A percentile compares a stretch with the other conserved stretches of the same genome.
These are phyloP conservation scores for Neomonachus schauinslandi DNA, from an alignment of 2,113 vertebrate species.

Conservation along the genomic window DNA sequence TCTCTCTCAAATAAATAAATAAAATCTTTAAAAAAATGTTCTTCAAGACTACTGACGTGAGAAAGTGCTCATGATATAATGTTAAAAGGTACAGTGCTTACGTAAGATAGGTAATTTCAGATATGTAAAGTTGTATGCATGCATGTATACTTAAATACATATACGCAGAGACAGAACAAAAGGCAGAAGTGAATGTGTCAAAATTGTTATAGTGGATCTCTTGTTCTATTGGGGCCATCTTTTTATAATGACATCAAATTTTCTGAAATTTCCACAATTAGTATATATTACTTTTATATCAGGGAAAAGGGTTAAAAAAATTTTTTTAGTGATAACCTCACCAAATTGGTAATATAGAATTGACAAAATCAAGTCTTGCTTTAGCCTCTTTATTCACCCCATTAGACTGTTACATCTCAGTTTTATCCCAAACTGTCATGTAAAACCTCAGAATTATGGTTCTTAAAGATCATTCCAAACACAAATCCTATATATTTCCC, in stretches of 20 bases:
- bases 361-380: neutral
- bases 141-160: neutral
- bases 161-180: neutral
- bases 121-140: neutral
- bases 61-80: slow-evolving; percentile 19
- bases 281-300: slow-evolving; percentile 11
- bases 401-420: neutral
- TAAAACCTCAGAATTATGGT: neutral
- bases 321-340: neutral
- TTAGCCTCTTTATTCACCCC: neutral
- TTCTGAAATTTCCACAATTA: neutral
- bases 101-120: slow-evolving; percentile 13
- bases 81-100: neutral
- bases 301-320: neutral
- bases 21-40: neutral
- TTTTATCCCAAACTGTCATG: neutral
- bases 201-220: neutral
- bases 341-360: neutral
- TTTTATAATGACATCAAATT: neutral
- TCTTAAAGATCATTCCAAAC: neutral
- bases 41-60: neutral
- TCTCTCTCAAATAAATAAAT: no score
- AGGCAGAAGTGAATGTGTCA: neutral
- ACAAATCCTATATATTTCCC: neutral
- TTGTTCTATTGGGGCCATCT: neutral